Base-by-base conservation (phyloP, 1,140 invertebrate species). In the Drosophila parabipectinata region DNA sequence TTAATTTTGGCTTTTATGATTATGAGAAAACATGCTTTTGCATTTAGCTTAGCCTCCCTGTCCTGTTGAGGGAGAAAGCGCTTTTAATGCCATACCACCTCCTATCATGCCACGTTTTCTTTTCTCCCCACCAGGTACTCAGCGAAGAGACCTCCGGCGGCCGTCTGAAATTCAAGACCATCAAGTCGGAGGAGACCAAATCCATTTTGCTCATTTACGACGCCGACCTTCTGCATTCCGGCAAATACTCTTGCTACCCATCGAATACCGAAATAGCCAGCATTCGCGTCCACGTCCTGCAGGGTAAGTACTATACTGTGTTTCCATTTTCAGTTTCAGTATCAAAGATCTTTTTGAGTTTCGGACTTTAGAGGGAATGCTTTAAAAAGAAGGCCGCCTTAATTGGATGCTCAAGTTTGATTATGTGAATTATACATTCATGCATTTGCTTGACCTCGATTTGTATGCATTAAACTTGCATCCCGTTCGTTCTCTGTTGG, bases 191-290 rank as follows among this genome's bases (percentile, higher is more conserved):
- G 61, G 84, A 91, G 72, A 92, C 92, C 34, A 92, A 92, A 83
- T 92, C 92, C 55, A 91, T 90, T 60, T 52, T 92, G 55, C 90
- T 92, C 66, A 92, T 92, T 60, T 89, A 91, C 74, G 84, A 90
- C 76, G 91, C 92, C 53, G 91, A 92, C 77, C 62, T 91, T 54
- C 74, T 88, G 53, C 93, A 93, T 71, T 93, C 93, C 0, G 93
- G 93, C 47, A 92, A 92, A 77, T 93, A 93, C 83, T 93, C 92
- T 5, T 93, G 93, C 72, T 90, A 92, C 72, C 93, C 93, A 71
- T 91, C 92, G 50, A 93, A 94, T 64, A 93, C 94, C 21, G 93
- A 93, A 56, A 92, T 93, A 53, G 92, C 93, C 68, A 93, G 92
- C 71, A 93, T 94, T 71, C 92, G 92, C 55, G 93, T 94, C 28